These are phyloP conservation scores for Chondrilla cf. caribensis DNA, from an alignment of 37 sponge, comb jelly and placozoan genomes.

Conservation along the genomic window DNA sequence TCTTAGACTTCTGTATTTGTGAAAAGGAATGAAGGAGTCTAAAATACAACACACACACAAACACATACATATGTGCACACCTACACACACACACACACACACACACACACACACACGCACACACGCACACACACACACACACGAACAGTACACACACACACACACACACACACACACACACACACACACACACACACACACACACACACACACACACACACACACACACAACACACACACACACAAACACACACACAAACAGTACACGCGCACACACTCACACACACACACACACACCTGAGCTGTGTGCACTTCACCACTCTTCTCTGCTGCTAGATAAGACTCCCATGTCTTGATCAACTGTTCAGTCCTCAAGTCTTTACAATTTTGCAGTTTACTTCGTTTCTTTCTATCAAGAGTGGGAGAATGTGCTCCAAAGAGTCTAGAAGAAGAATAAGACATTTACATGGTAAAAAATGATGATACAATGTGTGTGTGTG, in stretches of 20 bases:
- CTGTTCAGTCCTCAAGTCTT: slow-evolving; percentile 22
- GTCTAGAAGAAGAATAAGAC: background rate
- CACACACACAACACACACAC: slow-evolving; percentile 19
- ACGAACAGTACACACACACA: slow-evolving; percentile 1
- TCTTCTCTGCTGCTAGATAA: slow-evolving; percentile 31
- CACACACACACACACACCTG: slow-evolving; percentile 12
- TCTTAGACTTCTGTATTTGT: no score
- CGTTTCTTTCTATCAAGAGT: background rate
- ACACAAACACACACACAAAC: slow-evolving; percentile 23
- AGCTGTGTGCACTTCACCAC: background rate
- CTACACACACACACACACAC: slow-evolving; percentile 6
- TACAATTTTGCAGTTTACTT: slow-evolving; percentile 53
- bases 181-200: slow-evolving; percentile 15
- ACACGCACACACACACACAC: slow-evolving; percentile 19
- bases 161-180: slow-evolving; percentile 7
- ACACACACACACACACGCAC: slow-evolving; percentile 14
- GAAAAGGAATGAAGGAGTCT: no score
- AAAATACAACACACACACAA: background rate
- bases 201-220: slow-evolving; percentile 19
- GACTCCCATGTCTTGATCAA: slow-evolving; percentile 38
- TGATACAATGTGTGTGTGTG: background rate
- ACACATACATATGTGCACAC: background rate
- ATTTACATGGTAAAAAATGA: background rate
- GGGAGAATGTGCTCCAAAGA: background rate
- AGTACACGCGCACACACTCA: slow-evolving; percentile 22